phyloP scores from a whole-genome alignment of 2,797 vertebrate genomes.

The Coregonus sp. region DNA sequence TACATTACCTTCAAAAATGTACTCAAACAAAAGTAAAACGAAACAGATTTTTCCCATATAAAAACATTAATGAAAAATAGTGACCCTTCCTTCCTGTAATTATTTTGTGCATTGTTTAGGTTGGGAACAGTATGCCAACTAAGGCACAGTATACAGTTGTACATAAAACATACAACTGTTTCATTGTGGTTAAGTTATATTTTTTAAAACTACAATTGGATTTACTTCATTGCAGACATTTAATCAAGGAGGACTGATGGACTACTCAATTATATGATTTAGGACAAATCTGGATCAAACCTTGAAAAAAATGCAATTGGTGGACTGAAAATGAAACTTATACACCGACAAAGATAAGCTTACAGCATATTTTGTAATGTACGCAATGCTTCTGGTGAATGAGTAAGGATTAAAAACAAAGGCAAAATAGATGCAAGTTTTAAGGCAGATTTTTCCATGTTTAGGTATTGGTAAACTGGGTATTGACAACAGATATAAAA shows the following conservation, averaged over 20 bases:
- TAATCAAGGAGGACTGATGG: neutral
- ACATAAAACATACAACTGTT: neutral
- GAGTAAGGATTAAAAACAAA: neutral
- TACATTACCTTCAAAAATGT: neutral
- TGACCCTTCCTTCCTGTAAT: neutral
- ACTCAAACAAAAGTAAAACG: neutral
- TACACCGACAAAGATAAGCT: neutral
- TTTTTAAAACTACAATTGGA: neutral
- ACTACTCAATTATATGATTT: neutral
- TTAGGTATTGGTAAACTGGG: neutral
- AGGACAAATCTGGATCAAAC: neutral
- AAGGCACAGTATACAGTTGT: neutral
- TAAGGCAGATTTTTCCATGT: conserved; percentile 27
- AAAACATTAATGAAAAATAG: neutral
- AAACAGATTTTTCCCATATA: neutral
- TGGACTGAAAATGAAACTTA: neutral
- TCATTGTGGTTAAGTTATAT: neutral
- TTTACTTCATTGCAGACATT: neutral
- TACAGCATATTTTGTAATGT: neutral
- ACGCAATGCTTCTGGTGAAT: neutral
- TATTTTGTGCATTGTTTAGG: neutral
- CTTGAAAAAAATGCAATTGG: neutral
- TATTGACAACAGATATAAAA: conserved; percentile 1
- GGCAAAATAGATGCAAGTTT: neutral
- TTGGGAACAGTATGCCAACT: neutral